phyloP scores from a whole-genome alignment of 2,888 invertebrate genomes.

The Diloba caeruleocephala region DNA sequence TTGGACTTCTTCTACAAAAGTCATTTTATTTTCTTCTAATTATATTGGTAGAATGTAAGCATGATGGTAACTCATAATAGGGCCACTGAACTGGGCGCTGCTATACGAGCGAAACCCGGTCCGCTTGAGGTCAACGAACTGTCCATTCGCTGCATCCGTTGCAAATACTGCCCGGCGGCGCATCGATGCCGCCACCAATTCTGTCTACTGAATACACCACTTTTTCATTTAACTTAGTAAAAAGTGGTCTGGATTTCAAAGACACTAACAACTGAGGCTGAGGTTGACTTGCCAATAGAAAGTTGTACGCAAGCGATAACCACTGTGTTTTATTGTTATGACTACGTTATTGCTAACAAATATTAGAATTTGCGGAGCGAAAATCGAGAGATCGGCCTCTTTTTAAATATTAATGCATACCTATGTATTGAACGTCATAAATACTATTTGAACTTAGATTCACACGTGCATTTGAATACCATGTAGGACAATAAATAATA shows the following conservation, averaged over 20 bases:
- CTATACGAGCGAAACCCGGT: constrained; percentile 87
- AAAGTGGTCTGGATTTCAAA: constrained; percentile 75
- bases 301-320: constrained; percentile 64
- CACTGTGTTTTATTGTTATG: constrained; percentile 38
- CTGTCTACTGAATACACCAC: constrained; percentile 77
- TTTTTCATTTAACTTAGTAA: constrained; percentile 77
- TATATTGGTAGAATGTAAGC: constrained; percentile 62
- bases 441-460: constrained; percentile 14
- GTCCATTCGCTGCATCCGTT: constrained; percentile 89
- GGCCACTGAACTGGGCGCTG: constrained; percentile 84
- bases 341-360: constrained; percentile 40
- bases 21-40: constrained; percentile 6
- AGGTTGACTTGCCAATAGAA: constrained; percentile 69
- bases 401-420: constrained; percentile 4
- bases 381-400: constrained; percentile 12
- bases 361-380: constrained; percentile 20
- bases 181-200: constrained; percentile 83
- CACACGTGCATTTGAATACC: not conserved
- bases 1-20: not conserved
- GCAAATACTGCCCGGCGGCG: constrained; percentile 85
- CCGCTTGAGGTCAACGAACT: constrained; percentile 85
- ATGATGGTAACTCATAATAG: constrained; percentile 76
- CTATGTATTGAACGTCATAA: not conserved
- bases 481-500: too few relatives aligned
- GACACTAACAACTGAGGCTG: constrained; percentile 65